Base-by-base conservation (phyloP, 2,797 vertebrate species). In the Coreius guichenoti region DNA sequence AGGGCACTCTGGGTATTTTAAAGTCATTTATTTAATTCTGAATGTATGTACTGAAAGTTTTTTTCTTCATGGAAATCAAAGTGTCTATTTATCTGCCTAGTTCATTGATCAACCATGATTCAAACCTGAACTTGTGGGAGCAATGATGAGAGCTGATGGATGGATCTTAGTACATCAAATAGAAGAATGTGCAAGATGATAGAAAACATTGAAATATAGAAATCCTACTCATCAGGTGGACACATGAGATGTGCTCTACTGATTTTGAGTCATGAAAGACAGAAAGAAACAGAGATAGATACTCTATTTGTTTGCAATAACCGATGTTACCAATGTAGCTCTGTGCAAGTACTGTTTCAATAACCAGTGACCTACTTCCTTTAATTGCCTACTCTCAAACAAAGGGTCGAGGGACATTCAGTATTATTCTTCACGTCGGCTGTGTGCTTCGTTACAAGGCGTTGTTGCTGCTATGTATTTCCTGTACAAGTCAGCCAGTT, bases 311-410 rank as follows among this genome's bases (percentile, higher is more conserved):
- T 93, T 91, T 88, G 33, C 63, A 68, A 88, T 92, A 92, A 92
- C 91, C 88, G 91, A 92, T 91, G 84, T 90, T 80, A 79, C 16
- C 65, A 87, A 86, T 63, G 74, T 75, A 87, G 90, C 88, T 89
- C 87, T 89, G 88, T 89, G 91, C 90, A 90, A 92, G 91, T 89
- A 89, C 86, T 79, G 91, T 91, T 91, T 89, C 89, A 92, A 82
- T 91, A 92, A 92, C 83, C 92, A 88, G 89, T 93, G 93, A 94
- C 94, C 94, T 91, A 94, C 72, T 92, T 95, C 89, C 90, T 94
- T 93, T 93, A 94, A 94, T 94, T 94, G 92, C 89, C 92, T 90
- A 31, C 73, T 87, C 73, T 88, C 61, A 82, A 73, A 72, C 29
- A 58, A 70, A 79, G 67, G 73, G n/a, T 33, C 33, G 58, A 76